Conservation (phyloP, 2,888 invertebrate genomes). For the Lepidocyrtoides sp. region DNA sequence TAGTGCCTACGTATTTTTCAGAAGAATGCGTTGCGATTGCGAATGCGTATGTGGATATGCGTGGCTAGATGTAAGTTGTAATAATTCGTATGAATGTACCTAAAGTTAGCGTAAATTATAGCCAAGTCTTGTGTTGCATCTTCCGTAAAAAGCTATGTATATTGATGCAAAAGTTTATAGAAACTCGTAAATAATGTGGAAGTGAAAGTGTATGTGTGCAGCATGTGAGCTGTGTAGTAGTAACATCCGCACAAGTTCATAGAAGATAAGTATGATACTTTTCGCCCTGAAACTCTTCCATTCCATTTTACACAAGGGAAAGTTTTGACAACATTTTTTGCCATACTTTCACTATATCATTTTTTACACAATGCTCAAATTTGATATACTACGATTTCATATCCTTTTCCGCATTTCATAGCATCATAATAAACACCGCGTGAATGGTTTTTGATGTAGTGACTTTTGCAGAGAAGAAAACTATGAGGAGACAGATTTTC, state of each 20-base stretch:
- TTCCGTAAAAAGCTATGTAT: not conserved
- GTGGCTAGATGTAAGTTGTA: not conserved
- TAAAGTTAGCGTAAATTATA: slow-evolving; percentile 27
- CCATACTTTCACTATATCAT: slow-evolving; percentile 25
- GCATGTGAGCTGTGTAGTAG: not conserved
- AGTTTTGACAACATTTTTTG: slow-evolving; percentile 23
- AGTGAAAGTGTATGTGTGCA: not conserved
- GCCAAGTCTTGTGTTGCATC: not conserved
- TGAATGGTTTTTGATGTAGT: slow-evolving; percentile 18
- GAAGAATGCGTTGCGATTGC: too few species aligned
- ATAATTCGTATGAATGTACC: not conserved
- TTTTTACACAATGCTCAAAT: not conserved
- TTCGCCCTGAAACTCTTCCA: not conserved
- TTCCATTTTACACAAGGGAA: slow-evolving; percentile 7
- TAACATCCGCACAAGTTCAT: slow-evolving; percentile 14
- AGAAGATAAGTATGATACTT: not conserved
- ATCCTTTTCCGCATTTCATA: slow-evolving; percentile 20
- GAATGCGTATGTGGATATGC: not conserved
- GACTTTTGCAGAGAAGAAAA: not conserved
- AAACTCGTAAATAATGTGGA: not conserved
- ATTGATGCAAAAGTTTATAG: not conserved
- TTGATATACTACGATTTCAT: slow-evolving; percentile 32
- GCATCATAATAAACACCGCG: slow-evolving; percentile 8
- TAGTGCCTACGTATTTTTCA: too few species aligned
- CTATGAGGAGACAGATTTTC: not conserved